Conservation (phyloP, 2,888 invertebrate species). For the Metacarcinus magister region DNA sequence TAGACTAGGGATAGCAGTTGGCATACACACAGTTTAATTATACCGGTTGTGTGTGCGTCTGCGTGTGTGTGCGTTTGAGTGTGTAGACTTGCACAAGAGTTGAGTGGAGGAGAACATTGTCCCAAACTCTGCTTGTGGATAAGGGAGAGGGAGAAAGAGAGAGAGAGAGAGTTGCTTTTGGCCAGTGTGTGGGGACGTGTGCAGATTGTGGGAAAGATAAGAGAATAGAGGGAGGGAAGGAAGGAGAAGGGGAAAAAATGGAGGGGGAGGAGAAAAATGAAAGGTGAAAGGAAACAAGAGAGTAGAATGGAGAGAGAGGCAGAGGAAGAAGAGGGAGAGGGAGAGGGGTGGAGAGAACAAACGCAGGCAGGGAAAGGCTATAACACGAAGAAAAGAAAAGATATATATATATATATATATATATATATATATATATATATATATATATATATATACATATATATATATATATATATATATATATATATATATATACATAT, state of each 20-base stretch:
- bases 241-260: not conserved
- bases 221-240: not conserved
- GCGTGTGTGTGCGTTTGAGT: constrained; percentile 35
- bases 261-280: not conserved
- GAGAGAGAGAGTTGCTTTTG: not conserved
- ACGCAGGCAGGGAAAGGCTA: not conserved
- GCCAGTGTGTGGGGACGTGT: too few species aligned
- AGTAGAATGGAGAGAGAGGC: not conserved
- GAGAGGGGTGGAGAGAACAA: not conserved
- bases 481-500: too few species aligned
- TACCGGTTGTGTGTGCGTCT: not conserved
- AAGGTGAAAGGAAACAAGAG: not conserved
- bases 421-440: too few species aligned
- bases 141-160: not conserved
- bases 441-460: too few species aligned
- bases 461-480: too few species aligned
- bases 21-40: constrained; percentile 18
- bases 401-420: too few species aligned
- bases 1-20: not conserved
- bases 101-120: not conserved
- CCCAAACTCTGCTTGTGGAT: not conserved
- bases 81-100: not conserved
- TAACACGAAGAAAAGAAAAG: too few species aligned
- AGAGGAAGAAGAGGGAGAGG: not conserved
- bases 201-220: too few species aligned